These are phyloP conservation scores for Oryctolagus cuniculus DNA, from an alignment of 2,113 vertebrate species.

Conservation along the genomic window DNA sequence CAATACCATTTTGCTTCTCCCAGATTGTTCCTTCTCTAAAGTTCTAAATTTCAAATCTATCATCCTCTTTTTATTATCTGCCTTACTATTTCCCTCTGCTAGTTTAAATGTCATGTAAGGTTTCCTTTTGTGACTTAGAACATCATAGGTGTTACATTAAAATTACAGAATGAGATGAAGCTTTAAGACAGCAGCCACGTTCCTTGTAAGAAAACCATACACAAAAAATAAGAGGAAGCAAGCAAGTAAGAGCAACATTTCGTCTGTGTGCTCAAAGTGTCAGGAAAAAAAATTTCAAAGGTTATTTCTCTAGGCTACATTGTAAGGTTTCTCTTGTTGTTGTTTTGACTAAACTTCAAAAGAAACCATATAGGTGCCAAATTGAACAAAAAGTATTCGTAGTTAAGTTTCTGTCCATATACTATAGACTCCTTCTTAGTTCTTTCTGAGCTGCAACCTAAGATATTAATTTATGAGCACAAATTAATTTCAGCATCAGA, in stretches of 20 bases:
- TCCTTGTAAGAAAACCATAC: not conserved
- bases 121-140: conserved; percentile 70
- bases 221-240: conserved; percentile 29
- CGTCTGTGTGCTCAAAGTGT: conserved; percentile 43
- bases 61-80: not conserved
- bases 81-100: not conserved
- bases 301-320: conserved; percentile 24
- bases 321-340: conserved; percentile 11
- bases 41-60: conserved; percentile 58
- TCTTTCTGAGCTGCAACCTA: not conserved
- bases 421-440: not conserved
- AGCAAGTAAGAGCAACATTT: not conserved
- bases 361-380: not conserved
- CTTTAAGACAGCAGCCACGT: not conserved
- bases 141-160: not conserved
- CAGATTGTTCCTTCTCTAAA: conserved; percentile 7
- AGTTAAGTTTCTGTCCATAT: not conserved
- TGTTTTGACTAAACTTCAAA: not conserved
- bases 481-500: not conserved
- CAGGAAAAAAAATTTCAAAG: not conserved
- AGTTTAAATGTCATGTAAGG: conserved; percentile 49
- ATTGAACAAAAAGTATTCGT: not conserved
- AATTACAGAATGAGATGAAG: conserved; percentile 30
- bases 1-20: conserved; percentile 34
- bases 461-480: not conserved